Base-by-base conservation (phyloP, 2,113 vertebrate species). In the Lucifuga dentata region DNA sequence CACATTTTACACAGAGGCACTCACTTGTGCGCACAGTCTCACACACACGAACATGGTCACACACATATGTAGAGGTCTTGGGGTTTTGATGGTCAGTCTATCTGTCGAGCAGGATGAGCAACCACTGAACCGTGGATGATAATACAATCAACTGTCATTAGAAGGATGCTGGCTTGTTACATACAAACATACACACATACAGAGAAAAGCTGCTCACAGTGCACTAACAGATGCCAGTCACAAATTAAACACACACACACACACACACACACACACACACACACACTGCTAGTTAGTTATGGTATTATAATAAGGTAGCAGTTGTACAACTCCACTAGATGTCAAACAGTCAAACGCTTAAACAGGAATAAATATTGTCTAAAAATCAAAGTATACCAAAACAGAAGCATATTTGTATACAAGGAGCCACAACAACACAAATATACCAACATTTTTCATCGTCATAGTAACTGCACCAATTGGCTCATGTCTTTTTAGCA, bases 61-160 rank as follows among this genome's bases (percentile, higher is more conserved):
- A 61, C 32, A 46, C 67, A 63, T 56, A 73, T 5, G 62, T 1
- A 58, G 12, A 61, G 55, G 65, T 80, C 76, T 80, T 60, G 53
- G 79, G 80, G 81, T 76, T 70, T 83, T 85, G 75, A 73, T 57
- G 55, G 86, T 78, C 81, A 69, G 66, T 85, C 67, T 73, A 78
- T 86, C 75, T 17, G 56, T 81, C 74, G 59, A 73, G 68, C 67
- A 73, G 85, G 58, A 48, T 78, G 70, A 83, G 78, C 65, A 85
- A 67, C 70, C 76, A 82, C 73, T 90, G 73, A 82, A 80, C 78
- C 71, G 8, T 73, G 76, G 76, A 85, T 85, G 84, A 88, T 88
- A 86, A 85, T 81, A 80, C 78, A 90, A 88, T 88, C 82, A 87
- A 86, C 80, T 87, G 78, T 76, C 78, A 88, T 86, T 85, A 85